Evolutionary conservation across 1,140 invertebrate genomes (phyloP).

Genomic region (Saccostrea glomerata): DNA sequence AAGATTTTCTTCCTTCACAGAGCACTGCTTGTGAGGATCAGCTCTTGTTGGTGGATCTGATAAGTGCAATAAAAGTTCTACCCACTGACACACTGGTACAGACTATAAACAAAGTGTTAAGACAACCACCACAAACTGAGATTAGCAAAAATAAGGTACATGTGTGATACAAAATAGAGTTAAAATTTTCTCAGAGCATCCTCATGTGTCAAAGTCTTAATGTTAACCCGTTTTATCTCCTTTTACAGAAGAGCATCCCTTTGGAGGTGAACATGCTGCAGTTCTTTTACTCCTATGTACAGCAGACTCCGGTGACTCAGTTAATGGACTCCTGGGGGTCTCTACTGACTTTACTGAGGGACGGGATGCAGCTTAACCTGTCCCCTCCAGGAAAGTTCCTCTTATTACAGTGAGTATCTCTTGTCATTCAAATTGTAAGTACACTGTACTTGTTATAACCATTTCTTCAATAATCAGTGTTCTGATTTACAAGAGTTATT

Average conservation of each 20-base stretch:
- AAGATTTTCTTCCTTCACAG: background rate
- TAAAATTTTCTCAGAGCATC: background rate
- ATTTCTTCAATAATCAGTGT: too few relatives aligned
- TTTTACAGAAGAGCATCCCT: slow-evolving; percentile 76
- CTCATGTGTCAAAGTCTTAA: background rate
- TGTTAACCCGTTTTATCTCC: background rate
- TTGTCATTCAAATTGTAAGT: background rate
- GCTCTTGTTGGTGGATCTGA: slow-evolving; percentile 88
- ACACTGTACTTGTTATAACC: too few relatives aligned
- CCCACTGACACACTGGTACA: slow-evolving; percentile 92
- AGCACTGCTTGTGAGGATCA: slow-evolving; percentile 82
- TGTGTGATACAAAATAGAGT: too few relatives aligned
- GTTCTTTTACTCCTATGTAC: slow-evolving; percentile 87
- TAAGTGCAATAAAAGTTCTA: slow-evolving; percentile 90
- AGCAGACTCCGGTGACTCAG: slow-evolving; percentile 82
- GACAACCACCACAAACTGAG: slow-evolving; percentile 85
- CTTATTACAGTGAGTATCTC: slow-evolving; percentile 83
- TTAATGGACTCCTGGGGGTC: slow-evolving; percentile 90
- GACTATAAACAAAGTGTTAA: slow-evolving; percentile 90
- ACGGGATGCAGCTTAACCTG: slow-evolving; percentile 83
- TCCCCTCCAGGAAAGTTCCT: slow-evolving; percentile 90
- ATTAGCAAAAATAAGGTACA: slow-evolving; percentile 67
- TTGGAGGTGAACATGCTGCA: slow-evolving; percentile 84
- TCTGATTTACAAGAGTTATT: too few relatives aligned
- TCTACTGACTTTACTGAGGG: slow-evolving; percentile 88